Percentiles rank a stretch among this genome's conserved stretches.
Evolutionary conservation across 2,113 vertebrate genomes (phyloP).

Genomic region (Campylomormyrus numenius): DNA sequence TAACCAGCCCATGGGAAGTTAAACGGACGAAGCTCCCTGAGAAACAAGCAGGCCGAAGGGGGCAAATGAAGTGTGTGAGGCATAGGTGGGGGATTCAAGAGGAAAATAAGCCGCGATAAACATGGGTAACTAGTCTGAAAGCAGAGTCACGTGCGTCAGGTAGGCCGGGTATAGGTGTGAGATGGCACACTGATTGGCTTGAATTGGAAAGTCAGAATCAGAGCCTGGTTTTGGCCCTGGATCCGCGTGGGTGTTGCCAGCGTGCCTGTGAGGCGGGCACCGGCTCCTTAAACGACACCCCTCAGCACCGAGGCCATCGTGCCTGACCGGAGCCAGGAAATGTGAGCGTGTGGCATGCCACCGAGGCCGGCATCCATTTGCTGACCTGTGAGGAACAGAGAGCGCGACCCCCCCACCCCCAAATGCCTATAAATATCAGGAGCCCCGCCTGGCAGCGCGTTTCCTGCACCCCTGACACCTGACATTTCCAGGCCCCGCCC

Average conservation of each 20-base stretch:
- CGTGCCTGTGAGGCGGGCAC: background rate
- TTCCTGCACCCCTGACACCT: background rate
- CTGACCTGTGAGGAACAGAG: background rate
- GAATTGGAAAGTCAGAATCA: background rate
- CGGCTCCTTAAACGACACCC: background rate
- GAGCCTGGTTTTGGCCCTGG: background rate
- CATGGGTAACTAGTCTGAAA: background rate
- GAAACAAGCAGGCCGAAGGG: background rate
- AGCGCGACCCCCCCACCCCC: background rate
- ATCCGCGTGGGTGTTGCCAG: background rate
- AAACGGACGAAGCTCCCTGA: background rate
- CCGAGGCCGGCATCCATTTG: background rate
- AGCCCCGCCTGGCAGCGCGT: background rate
- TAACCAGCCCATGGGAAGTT: background rate
- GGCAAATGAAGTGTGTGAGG: background rate
- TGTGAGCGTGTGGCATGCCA: background rate
- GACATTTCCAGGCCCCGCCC: conserved; percentile 11
- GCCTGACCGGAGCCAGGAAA: background rate
- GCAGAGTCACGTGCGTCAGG: too few relatives aligned
- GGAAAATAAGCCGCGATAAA: background rate
- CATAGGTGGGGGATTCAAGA: background rate
- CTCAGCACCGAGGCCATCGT: background rate
- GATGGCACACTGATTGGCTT: background rate
- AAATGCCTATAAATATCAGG: background rate
- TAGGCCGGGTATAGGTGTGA: background rate